phyloP scores from a whole-genome alignment of 2,113 vertebrate species.

The Macaca mulatta region DNA sequence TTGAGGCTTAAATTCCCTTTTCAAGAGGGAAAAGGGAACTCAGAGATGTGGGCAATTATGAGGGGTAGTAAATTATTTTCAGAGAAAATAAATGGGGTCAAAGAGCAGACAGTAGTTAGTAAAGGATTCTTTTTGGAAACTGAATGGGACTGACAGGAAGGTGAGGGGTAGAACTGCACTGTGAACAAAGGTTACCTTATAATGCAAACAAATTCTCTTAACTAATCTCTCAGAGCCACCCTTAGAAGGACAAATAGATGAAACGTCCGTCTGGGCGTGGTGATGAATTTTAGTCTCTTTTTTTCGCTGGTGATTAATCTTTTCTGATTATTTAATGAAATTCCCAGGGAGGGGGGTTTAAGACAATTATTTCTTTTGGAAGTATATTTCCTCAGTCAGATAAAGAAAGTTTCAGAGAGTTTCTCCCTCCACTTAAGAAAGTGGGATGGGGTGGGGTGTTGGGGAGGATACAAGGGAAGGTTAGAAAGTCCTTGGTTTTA shows the following conservation, averaged over 20 bases:
- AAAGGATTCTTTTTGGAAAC: neutral
- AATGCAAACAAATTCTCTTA: neutral
- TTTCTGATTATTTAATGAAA: neutral
- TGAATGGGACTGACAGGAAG: neutral
- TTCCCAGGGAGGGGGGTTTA: neutral
- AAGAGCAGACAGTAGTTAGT: neutral
- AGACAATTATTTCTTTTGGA: neutral
- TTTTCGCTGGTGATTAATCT: neutral
- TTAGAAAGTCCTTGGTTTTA: neutral
- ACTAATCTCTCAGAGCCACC: neutral
- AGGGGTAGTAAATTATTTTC: neutral
- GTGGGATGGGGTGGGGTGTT: neutral
- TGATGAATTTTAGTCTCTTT: neutral
- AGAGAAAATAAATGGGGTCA: neutral
- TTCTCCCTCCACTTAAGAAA: neutral
- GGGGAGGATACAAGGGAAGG: neutral
- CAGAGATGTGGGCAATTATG: neutral
- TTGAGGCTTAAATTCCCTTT: neutral
- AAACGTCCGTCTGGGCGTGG: neutral
- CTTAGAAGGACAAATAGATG: neutral
- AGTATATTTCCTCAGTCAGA: neutral
- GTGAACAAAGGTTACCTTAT: neutral
- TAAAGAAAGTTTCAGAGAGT: neutral
- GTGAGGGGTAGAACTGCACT: neutral
- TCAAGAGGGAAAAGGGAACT: neutral